These are phyloP conservation scores for Pelodiscus sinensis DNA, from an alignment of 2,113 vertebrate species.

Conservation along the genomic window DNA sequence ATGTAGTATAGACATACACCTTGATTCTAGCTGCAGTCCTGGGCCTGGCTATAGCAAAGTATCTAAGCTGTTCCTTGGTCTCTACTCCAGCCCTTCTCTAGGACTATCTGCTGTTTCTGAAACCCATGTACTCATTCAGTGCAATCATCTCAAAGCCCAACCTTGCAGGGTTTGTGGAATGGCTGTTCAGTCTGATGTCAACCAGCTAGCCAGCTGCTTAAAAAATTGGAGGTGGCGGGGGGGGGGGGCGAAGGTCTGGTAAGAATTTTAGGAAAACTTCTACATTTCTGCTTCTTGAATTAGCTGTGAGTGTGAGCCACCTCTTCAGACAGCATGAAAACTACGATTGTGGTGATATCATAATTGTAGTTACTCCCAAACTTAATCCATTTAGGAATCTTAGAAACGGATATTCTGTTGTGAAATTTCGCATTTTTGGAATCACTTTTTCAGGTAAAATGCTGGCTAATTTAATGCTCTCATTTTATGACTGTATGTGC, in stretches of 20 bases:
- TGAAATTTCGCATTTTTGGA: neutral
- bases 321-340: neutral
- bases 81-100: neutral
- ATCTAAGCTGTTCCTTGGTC: neutral
- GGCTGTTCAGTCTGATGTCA: neutral
- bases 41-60: neutral
- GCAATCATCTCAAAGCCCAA: neutral
- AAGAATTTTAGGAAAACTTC: neutral
- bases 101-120: neutral
- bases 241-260: neutral
- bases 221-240: neutral
- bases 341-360: neutral
- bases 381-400: neutral
- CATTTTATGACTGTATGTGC: neutral
- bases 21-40: neutral
- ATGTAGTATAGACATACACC: too few relatives aligned
- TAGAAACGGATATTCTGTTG: neutral
- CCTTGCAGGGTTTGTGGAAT: neutral
- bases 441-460: conserved; percentile 20
- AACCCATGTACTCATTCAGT: neutral
- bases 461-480: conserved; percentile 10
- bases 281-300: neutral
- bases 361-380: neutral
- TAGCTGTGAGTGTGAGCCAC: neutral
- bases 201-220: neutral